Evolutionary conservation across 1,140 invertebrate genomes (phyloP).

Genomic region (roundworm (Caenorhabditis elegans)): DNA sequence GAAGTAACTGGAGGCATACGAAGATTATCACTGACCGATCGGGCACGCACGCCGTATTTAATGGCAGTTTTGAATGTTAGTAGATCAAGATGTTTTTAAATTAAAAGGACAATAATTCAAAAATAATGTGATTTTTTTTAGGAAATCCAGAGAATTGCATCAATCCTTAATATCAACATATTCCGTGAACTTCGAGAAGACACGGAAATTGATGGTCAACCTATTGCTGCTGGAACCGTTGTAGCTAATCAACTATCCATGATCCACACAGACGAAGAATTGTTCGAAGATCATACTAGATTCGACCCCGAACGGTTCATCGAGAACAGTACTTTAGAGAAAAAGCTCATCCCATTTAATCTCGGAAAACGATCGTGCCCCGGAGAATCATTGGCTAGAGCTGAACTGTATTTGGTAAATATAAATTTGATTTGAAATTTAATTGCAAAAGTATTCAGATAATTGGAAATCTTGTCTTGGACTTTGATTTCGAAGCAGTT

Average conservation of each 20-base stretch:
- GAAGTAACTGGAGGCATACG: conserved; percentile 5
- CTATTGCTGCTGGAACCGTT: conserved; percentile 34
- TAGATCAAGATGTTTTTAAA: too few relatives aligned
- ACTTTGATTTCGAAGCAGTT: too few relatives aligned
- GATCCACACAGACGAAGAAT: conserved; percentile 33
- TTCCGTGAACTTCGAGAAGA: conserved; percentile 55
- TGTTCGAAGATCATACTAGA: conserved; percentile 21
- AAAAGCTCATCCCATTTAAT: conserved; percentile 39
- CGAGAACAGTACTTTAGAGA: background rate
- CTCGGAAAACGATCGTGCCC: conserved; percentile 32
- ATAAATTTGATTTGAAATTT: too few relatives aligned
- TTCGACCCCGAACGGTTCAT: conserved; percentile 29
- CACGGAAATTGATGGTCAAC: conserved; percentile 38
- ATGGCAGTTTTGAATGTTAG: background rate
- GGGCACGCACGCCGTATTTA: background rate
- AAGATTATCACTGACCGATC: background rate
- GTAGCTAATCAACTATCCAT: conserved; percentile 35
- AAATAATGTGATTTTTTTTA: too few relatives aligned
- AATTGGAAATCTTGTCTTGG: too few relatives aligned
- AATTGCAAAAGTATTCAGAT: too few relatives aligned
- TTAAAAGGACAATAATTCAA: too few relatives aligned
- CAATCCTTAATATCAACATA: conserved; percentile 60
- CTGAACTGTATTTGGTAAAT: conserved; percentile 39
- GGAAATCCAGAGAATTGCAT: conserved; percentile 57
- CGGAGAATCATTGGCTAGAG: conserved; percentile 34